Evolutionary conservation across 2,113 vertebrate genomes (phyloP).

Genomic region (Narcine bancroftii): DNA sequence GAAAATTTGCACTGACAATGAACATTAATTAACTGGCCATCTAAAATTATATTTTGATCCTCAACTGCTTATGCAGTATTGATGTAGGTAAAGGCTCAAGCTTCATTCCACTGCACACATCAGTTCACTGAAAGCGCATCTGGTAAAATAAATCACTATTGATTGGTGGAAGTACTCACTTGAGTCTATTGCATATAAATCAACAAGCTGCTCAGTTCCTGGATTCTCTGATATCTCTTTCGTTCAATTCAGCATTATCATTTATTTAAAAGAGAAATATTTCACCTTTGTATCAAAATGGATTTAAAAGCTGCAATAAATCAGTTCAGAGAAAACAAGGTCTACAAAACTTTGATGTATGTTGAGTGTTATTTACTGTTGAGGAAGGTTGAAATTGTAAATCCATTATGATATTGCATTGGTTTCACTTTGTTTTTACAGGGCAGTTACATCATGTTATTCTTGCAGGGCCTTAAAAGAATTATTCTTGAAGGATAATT

Average conservation of each 20-base stretch:
- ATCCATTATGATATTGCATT: background rate
- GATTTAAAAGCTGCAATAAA: slow-evolving; percentile 27
- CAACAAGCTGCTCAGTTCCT: slow-evolving; percentile 40
- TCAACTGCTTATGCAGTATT: background rate
- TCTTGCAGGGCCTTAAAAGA: no score
- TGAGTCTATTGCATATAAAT: slow-evolving; percentile 48
- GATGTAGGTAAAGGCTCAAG: background rate
- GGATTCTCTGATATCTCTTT: slow-evolving; percentile 27
- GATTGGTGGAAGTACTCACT: slow-evolving; percentile 39
- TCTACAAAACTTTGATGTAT: background rate
- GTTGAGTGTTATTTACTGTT: background rate
- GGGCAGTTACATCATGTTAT: background rate
- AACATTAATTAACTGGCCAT: background rate
- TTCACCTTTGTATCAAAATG: slow-evolving; percentile 39
- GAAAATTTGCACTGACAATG: background rate
- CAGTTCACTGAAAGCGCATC: slow-evolving; percentile 11
- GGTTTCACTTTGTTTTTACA: background rate
- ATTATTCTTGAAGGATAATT: background rate
- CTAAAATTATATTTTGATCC: background rate
- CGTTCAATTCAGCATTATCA: slow-evolving; percentile 38
- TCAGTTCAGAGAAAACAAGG: background rate
- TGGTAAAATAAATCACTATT: slow-evolving; percentile 39
- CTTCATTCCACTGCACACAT: background rate
- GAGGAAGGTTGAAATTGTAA: slow-evolving; percentile 9
- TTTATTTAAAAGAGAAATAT: slow-evolving; percentile 41